A percentile compares a stretch with the other conserved stretches of the same genome.
These are phyloP conservation scores for Leucozona laternaria DNA, from an alignment of 2,888 invertebrate genomes.

Conservation along the genomic window DNA sequence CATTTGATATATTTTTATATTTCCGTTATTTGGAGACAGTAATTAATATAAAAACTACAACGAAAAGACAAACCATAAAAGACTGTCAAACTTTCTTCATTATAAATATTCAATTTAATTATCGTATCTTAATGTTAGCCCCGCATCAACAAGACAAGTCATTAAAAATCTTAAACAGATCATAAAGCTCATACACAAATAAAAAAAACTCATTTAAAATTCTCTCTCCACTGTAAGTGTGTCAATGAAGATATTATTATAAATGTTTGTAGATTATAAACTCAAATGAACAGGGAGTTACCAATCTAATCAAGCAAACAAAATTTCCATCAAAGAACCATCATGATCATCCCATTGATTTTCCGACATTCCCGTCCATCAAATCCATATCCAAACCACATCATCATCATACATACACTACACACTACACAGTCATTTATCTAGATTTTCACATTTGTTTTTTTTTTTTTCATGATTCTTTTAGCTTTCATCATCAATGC, in stretches of 20 bases:
- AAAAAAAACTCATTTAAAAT: constrained; percentile 22
- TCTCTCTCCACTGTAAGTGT: constrained; percentile 27
- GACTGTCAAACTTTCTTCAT: not conserved
- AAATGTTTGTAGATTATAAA: not conserved
- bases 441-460: constrained; percentile 13
- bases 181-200: constrained; percentile 4
- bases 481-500: constrained; percentile 58
- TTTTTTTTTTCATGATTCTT: not conserved
- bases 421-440: not conserved
- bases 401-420: no score
- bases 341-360: constrained; percentile 17
- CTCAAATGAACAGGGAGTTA: constrained; percentile 8
- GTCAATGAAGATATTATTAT: constrained; percentile 47
- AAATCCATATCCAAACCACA: constrained; percentile 18
- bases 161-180: constrained; percentile 32
- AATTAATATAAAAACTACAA: no score
- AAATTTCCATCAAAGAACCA: constrained; percentile 37
- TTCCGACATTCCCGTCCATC: constrained; percentile 22
- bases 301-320: constrained; percentile 24
- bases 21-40: no score
- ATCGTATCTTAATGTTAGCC: not conserved
- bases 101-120: constrained; percentile 13
- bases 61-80: not conserved
- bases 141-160: constrained; percentile 4
- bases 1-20: no score